A percentile compares a stretch with the other conserved stretches of the same genome.
Conservation (phyloP, 1,140 invertebrate species). For the Chelonus insularis region DNA sequence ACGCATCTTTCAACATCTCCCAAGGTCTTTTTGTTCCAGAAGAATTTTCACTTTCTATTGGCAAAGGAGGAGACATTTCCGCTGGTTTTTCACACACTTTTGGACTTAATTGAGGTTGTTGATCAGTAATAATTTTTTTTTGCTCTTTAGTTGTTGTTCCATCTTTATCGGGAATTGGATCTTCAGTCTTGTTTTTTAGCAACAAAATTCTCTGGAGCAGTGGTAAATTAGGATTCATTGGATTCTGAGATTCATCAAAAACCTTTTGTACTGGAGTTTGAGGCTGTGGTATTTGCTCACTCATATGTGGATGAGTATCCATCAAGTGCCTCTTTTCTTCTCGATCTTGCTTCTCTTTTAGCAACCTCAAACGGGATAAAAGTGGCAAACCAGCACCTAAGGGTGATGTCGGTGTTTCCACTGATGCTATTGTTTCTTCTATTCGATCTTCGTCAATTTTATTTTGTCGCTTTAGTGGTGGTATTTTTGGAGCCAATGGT, state of each 20-base stretch:
- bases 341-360: constrained; percentile 83
- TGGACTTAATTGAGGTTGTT: constrained; percentile 1
- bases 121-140: neutral
- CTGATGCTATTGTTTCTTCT: constrained; percentile 24
- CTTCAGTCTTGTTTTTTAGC: constrained; percentile 79
- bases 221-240: constrained; percentile 60
- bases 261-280: neutral
- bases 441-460: constrained; percentile 52
- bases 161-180: constrained; percentile 52
- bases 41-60: constrained; percentile 31
- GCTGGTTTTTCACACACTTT: neutral
- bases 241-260: constrained; percentile 29
- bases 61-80: neutral
- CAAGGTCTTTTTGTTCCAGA: constrained; percentile 46
- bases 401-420: constrained; percentile 62
- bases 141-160: constrained; percentile 41
- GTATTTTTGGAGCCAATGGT: constrained; percentile 62
- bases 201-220: constrained; percentile 77
- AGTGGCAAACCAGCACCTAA: constrained; percentile 82
- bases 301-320: constrained; percentile 55
- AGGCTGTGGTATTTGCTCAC: constrained; percentile 35
- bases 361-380: constrained; percentile 72
- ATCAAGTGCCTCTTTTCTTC: constrained; percentile 64
- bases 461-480: constrained; percentile 48
- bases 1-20: constrained; percentile 56